Conservation (phyloP, 2,888 invertebrate species). For the Pristionchus entomophagus region DNA sequence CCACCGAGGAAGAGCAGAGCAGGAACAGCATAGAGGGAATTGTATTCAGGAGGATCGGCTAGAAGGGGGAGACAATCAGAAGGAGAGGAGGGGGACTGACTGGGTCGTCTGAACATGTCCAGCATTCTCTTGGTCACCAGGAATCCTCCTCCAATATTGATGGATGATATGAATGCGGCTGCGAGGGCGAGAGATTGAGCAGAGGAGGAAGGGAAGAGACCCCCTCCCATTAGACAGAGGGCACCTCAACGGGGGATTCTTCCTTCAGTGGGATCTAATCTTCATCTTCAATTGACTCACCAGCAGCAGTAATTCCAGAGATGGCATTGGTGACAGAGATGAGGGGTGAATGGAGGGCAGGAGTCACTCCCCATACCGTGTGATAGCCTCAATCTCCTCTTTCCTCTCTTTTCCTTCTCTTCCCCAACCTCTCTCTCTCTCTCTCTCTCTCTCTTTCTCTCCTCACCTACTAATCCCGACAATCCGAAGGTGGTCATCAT, state of each 20-base stretch:
- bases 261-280: neutral
- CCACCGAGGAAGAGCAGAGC: constrained; percentile 77
- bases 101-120: constrained; percentile 87
- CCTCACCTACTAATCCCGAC: constrained; percentile 85
- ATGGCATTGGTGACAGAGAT: constrained; percentile 95
- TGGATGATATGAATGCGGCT: constrained; percentile 88
- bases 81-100: constrained; percentile 43
- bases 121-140: constrained; percentile 91
- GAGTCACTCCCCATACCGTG: constrained; percentile 93
- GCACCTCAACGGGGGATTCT: constrained; percentile 79
- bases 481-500: constrained; percentile 90
- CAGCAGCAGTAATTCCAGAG: constrained; percentile 91
- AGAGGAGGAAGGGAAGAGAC: constrained; percentile 79
- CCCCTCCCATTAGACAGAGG: constrained; percentile 87
- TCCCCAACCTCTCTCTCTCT: neutral
- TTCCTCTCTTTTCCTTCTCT: too few species aligned
- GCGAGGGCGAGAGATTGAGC: constrained; percentile 86
- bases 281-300: neutral
- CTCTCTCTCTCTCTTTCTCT: constrained; percentile 61
- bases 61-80: neutral
- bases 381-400: constrained; percentile 82
- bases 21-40: constrained; percentile 86
- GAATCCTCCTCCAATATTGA: constrained; percentile 92
- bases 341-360: constrained; percentile 90
- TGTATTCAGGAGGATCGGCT: constrained; percentile 89